phyloP scores from a whole-genome alignment of 2,797 vertebrate genomes.

The Garrulus glandarius region DNA sequence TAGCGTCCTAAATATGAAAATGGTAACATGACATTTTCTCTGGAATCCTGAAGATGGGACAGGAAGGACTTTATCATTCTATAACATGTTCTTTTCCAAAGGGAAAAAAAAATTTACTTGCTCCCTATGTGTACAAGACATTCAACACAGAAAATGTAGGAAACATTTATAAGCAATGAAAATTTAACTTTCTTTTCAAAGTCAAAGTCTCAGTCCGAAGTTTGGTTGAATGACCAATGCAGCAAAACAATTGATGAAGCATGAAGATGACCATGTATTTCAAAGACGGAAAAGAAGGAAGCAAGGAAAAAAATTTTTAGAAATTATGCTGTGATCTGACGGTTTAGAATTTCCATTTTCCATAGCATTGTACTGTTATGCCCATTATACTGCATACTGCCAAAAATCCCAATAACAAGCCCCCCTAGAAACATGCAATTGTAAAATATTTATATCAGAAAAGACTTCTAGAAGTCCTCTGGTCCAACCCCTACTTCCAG shows the following conservation, averaged over 20 bases:
- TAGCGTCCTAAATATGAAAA: slow-evolving; percentile 19
- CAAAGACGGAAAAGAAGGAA: background rate
- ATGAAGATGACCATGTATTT: background rate
- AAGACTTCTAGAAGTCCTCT: background rate
- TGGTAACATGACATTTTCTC: background rate
- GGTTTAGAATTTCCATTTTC: slow-evolving; percentile 51
- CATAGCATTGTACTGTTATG: slow-evolving; percentile 5
- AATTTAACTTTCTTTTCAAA: slow-evolving; percentile 17
- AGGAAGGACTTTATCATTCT: background rate
- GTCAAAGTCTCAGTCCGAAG: background rate
- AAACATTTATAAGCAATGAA: background rate
- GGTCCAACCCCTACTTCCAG: background rate
- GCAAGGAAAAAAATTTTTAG: background rate
- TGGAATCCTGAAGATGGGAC: background rate
- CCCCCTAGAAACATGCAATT: background rate
- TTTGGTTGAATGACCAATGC: background rate
- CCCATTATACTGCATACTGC: background rate
- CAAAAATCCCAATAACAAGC: background rate
- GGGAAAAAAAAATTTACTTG: background rate
- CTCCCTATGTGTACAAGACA: background rate
- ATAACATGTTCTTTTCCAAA: background rate
- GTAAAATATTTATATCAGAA: background rate
- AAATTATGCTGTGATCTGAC: background rate
- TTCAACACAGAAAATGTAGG: background rate
- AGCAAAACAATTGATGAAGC: background rate